Evolutionary conservation across 2,888 invertebrate genomes (phyloP).

Genomic region (Caenorhabditis uteleia): DNA sequence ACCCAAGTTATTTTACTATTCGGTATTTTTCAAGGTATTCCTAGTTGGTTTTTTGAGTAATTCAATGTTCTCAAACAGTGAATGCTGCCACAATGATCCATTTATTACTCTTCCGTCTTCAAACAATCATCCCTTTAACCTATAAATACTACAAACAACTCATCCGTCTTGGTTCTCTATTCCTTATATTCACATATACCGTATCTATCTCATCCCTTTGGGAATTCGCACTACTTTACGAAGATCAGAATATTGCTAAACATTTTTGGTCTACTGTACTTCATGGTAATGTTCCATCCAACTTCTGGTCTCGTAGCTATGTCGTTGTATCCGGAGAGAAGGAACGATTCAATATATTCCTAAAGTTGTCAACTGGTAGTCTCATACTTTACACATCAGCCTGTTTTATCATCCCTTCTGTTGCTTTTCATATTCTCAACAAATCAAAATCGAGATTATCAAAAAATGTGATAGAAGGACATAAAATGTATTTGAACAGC

Average conservation of each 20-base stretch:
- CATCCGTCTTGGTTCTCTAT: not conserved
- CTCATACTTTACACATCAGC: conserved; percentile 2
- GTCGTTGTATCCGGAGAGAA: conserved; percentile 19
- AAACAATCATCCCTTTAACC: conserved; percentile 16
- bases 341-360: conserved; percentile 9
- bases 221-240: conserved; percentile 7
- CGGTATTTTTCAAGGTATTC: conserved; percentile 12
- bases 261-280: conserved; percentile 1
- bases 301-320: conserved; percentile 11
- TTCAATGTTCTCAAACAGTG: too few relatives aligned
- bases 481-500: conserved; percentile 16
- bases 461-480: conserved; percentile 4
- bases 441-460: conserved; percentile 8
- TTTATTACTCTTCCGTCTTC: conserved; percentile 11
- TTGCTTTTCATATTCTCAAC: conserved; percentile 14
- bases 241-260: conserved; percentile 21
- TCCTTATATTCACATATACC: conserved; percentile 5
- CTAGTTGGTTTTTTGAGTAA: too few relatives aligned
- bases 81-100: conserved; percentile 27
- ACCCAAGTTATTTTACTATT: conserved; percentile 16
- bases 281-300: conserved; percentile 7
- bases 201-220: not conserved
- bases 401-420: conserved; percentile 10
- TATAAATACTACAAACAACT: conserved; percentile 10
- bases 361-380: conserved; percentile 10